Evolutionary conservation across 2,797 vertebrate species (phyloP).

Genomic region (Chelidonichthys spinosus): DNA sequence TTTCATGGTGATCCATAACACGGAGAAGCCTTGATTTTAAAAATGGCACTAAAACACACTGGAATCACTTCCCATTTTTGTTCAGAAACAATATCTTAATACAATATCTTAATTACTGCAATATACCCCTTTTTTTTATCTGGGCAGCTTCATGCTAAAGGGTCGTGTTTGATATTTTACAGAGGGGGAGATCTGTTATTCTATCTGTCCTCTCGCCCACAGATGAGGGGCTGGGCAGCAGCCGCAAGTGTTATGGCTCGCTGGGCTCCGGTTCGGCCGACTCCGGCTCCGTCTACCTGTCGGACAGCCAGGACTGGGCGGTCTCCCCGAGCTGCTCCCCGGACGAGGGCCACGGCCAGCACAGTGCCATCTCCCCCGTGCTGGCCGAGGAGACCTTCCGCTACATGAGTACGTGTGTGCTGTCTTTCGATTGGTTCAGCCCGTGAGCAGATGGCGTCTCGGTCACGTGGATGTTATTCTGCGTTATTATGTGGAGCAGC

Average conservation of each 20-base stretch:
- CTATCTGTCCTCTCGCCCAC: neutral
- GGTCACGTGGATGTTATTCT: slow-evolving; percentile 22
- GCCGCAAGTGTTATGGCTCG: slow-evolving; percentile 67
- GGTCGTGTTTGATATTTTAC: neutral
- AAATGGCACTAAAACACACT: too few relatives aligned
- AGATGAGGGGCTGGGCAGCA: slow-evolving; percentile 79
- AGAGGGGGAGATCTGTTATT: neutral
- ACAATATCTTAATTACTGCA: too few relatives aligned
- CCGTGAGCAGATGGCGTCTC: slow-evolving; percentile 51
- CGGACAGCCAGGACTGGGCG: slow-evolving; percentile 91
- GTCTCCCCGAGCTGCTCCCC: slow-evolving; percentile 79
- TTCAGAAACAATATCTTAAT: too few relatives aligned
- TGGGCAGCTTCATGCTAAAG: too few relatives aligned
- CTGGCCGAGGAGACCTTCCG: slow-evolving; percentile 91
- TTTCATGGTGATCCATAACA: neutral
- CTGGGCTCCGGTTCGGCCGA: slow-evolving; percentile 82
- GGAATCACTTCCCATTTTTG: too few relatives aligned
- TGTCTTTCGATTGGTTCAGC: slow-evolving; percentile 38
- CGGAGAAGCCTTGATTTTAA: neutral
- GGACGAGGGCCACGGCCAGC: slow-evolving; percentile 69
- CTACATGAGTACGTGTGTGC: slow-evolving; percentile 93
- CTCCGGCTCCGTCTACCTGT: slow-evolving; percentile 90
- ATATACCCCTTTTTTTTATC: too few relatives aligned
- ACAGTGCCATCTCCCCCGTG: slow-evolving; percentile 83
- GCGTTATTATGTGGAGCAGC: too few relatives aligned